Conservation (phyloP, 64 coral and sea anemone genomes). For the Stichodactyla helianthus region DNA sequence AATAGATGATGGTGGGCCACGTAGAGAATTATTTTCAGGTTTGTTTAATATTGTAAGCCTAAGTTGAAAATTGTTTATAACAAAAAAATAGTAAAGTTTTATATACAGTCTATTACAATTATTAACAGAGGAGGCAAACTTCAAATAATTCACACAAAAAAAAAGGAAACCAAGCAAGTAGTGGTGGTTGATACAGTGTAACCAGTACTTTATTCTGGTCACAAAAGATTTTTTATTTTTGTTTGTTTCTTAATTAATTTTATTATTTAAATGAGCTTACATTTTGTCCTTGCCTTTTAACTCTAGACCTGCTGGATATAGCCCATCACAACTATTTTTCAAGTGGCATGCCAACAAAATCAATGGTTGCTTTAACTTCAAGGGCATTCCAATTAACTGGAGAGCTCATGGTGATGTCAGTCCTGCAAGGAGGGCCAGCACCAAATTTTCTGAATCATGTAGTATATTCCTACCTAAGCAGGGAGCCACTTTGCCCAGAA, state of each 20-base stretch:
- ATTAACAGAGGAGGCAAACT: neutral
- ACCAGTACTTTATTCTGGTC: neutral
- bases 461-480: constrained; percentile 33
- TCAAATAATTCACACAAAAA: neutral
- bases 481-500: constrained; percentile 33
- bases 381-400: constrained; percentile 45
- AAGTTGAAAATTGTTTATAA: neutral
- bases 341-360: constrained; percentile 49
- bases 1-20: constrained; percentile 54
- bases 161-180: neutral
- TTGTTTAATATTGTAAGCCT: constrained; percentile 17
- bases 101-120: neutral
- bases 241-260: neutral
- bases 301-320: constrained; percentile 41
- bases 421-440: constrained; percentile 61
- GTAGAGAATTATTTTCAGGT: constrained; percentile 66
- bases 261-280: constrained; percentile 3
- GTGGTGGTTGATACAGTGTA: neutral
- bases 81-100: neutral
- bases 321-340: constrained; percentile 24
- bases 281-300: constrained; percentile 2
- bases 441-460: constrained; percentile 51
- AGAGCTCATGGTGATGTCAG: constrained; percentile 61
- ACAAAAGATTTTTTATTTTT: neutral
- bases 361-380: constrained; percentile 36